Percentiles rank a stretch among this genome's conserved stretches.
Evolutionary conservation across 2,888 invertebrate genomes (phyloP).

Genomic region (Dryococelus australis): DNA sequence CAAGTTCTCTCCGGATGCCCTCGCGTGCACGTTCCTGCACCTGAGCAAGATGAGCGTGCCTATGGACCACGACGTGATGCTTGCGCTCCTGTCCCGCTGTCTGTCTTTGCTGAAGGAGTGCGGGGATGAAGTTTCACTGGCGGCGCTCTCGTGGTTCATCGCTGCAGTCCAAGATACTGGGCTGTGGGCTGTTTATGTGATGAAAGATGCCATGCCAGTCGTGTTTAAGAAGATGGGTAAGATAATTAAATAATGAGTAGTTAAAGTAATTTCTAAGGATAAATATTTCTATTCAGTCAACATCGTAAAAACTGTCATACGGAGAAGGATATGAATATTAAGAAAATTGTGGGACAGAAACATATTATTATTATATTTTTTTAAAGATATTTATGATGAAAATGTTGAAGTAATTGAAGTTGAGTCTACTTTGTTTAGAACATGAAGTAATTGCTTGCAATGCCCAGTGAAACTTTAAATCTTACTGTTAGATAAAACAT

Average conservation of each 20-base stretch:
- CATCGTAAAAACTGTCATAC: too few species aligned
- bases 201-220: background rate
- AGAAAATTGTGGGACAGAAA: too few species aligned
- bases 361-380: too few species aligned
- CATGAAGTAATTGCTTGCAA: too few species aligned
- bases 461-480: too few species aligned
- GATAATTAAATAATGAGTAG: constrained; percentile 20
- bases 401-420: too few species aligned
- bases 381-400: too few species aligned
- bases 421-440: too few species aligned
- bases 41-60: constrained; percentile 60
- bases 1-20: constrained; percentile 56
- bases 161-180: constrained; percentile 57
- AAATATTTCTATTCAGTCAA: too few species aligned
- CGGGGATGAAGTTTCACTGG: constrained; percentile 50
- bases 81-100: constrained; percentile 54
- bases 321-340: too few species aligned
- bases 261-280: too few species aligned
- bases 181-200: constrained; percentile 56
- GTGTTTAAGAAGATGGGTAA: background rate
- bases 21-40: constrained; percentile 60
- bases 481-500: too few species aligned
- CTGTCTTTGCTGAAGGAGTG: constrained; percentile 7
- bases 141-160: constrained; percentile 58
- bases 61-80: constrained; percentile 54